Evolutionary conservation across 2,797 vertebrate species (phyloP).

Genomic region (Chiropotes sagulatus): DNA sequence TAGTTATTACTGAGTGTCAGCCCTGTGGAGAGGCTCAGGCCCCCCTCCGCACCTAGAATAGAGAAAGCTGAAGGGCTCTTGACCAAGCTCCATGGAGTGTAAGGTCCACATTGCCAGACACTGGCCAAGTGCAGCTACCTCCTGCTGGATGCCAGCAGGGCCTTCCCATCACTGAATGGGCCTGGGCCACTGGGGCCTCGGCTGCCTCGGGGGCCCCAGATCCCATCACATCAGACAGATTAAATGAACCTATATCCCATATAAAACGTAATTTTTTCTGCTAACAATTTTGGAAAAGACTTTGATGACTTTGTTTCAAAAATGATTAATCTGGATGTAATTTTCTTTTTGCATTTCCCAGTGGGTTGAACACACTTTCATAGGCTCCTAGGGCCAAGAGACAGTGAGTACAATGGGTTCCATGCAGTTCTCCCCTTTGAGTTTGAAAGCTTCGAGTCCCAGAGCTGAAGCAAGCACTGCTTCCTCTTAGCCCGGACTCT

Average conservation of each 20-base stretch:
- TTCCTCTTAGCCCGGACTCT: not conserved
- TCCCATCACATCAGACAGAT: not conserved
- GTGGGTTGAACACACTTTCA: not conserved
- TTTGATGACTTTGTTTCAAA: conserved; percentile 2
- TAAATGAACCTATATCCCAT: not conserved
- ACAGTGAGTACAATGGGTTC: not conserved
- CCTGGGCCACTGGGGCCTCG: accelerated
- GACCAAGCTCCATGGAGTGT: conserved; percentile 4
- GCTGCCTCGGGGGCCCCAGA: not conserved
- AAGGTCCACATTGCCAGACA: not conserved
- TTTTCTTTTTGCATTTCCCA: not conserved
- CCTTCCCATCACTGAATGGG: accelerated
- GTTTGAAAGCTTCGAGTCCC: not conserved
- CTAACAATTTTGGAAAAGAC: not conserved
- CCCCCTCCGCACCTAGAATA: not conserved
- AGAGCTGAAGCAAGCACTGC: not conserved
- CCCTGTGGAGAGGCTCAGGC: not conserved
- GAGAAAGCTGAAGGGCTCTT: conserved; percentile 59
- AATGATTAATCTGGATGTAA: not conserved
- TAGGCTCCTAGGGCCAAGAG: not conserved
- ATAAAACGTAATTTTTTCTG: not conserved
- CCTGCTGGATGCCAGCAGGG: not conserved
- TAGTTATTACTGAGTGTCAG: conserved; percentile 20
- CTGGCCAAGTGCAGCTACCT: not conserved
- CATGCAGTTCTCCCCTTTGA: not conserved